These are phyloP conservation scores for Agrenia bidenticulata DNA, from an alignment of 2,888 invertebrate species.

Conservation along the genomic window DNA sequence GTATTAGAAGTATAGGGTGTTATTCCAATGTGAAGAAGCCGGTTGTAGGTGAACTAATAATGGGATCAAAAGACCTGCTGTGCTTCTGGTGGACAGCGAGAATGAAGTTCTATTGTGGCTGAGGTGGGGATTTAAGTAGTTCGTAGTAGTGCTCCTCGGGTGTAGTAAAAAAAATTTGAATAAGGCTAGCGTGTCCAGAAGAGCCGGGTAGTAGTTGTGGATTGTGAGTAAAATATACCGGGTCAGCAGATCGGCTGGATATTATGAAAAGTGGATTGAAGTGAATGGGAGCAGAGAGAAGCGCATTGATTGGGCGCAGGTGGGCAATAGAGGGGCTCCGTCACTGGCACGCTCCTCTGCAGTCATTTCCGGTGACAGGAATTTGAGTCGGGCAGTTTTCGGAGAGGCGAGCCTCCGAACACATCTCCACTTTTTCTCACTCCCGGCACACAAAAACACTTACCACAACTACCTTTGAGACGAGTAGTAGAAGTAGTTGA, in stretches of 20 bases:
- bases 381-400: slow-evolving; percentile 49
- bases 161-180: slow-evolving; percentile 1
- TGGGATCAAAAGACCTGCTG: too few species aligned
- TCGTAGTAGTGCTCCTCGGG: not conserved
- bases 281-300: slow-evolving; percentile 28
- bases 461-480: too few species aligned
- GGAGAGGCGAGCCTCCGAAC: slow-evolving; percentile 46
- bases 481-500: too few species aligned
- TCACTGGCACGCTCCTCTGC: slow-evolving; percentile 50
- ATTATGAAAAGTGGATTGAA: slow-evolving; percentile 9
- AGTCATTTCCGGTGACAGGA: slow-evolving; percentile 53
- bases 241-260: not conserved
- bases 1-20: not conserved
- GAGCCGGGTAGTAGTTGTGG: not conserved
- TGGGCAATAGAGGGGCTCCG: slow-evolving; percentile 42
- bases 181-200: not conserved
- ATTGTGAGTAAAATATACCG: slow-evolving; percentile 19
- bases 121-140: not conserved
- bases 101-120: not conserved
- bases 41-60: too few species aligned
- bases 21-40: not conserved
- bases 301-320: slow-evolving; percentile 53
- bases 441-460: not conserved
- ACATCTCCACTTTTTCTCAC: slow-evolving; percentile 30
- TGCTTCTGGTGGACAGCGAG: too few species aligned